Evolutionary conservation across 2,113 vertebrate species (phyloP).

Genomic region (Macrotus californicus): DNA sequence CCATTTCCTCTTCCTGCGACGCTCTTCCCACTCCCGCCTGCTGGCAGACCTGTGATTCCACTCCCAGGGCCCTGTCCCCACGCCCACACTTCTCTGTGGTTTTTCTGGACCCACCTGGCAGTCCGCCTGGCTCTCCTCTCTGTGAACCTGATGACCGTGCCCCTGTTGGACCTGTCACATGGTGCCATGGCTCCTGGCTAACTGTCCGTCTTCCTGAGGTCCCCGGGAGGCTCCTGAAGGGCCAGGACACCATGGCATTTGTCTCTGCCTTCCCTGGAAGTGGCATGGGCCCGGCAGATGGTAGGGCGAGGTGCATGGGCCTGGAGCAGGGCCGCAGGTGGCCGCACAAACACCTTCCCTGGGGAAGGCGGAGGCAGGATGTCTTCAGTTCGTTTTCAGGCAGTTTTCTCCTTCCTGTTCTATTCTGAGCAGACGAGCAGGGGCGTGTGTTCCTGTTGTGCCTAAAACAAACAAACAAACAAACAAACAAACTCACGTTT

Average conservation of each 20-base stretch:
- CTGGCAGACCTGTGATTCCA: neutral
- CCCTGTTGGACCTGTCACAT: neutral
- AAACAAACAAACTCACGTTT: neutral
- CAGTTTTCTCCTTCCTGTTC: neutral
- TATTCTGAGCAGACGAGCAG: neutral
- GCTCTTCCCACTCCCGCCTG: neutral
- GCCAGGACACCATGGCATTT: accelerated
- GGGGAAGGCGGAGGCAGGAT: neutral
- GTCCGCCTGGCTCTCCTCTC: neutral
- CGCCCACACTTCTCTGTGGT: neutral
- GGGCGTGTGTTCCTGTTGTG: neutral
- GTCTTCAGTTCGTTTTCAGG: neutral
- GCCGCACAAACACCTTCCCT: neutral
- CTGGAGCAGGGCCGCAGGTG: accelerated
- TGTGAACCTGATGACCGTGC: neutral
- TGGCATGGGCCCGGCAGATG: neutral
- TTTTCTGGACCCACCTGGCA: neutral
- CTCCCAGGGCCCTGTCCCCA: neutral
- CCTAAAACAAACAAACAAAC: neutral
- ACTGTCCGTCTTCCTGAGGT: neutral
- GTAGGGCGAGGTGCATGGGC: accelerated
- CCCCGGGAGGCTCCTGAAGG: neutral
- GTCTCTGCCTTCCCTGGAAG: neutral
- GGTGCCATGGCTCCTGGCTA: neutral
- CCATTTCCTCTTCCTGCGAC: neutral